Base-by-base conservation (phyloP, 2,113 vertebrate genomes). In the Upupa epops region DNA sequence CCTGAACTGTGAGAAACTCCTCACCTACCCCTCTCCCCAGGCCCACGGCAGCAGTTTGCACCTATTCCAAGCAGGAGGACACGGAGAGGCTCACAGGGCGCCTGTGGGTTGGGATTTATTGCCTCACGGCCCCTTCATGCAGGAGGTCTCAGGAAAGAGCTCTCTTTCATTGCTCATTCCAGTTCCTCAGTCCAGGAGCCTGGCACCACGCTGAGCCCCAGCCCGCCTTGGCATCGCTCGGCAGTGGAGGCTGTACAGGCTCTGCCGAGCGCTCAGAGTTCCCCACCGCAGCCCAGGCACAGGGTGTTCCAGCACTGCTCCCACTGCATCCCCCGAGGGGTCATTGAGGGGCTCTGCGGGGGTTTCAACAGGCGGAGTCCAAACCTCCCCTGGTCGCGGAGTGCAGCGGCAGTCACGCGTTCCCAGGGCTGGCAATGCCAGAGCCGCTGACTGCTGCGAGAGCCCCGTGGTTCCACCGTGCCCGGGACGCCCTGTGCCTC, bases 201-300 rank as follows among this genome's bases (percentile, higher is more conserved):
- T 71, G 19, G 22, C 82, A 69, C 51, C 78, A 76, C 61, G 26
- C 31, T 77, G 51, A 75, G 58, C 48, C 61, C 71, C 81, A 88
- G 42, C 75, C 60, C 86, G 61, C 54, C 85, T 84, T 93, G 40
- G 64, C 51, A 72, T 61, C 71, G 46, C 71, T 83, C 82, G 49
- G 77, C 45, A 94, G 78, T 58, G 85, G 48, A 83, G 49, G 32
- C 64, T 86, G 64, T 80, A 22, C 80, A 92, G 79, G 72, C 61
- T 90, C 56, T 51, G 90, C 51, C 82, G 80, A 77, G 45, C 49
- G 20, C n/a, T 84, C 51, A 78, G 66, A 83, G 78, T 82, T 94
- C 78, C 85, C 89, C 11, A 88, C 66, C 14, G 11, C 11, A 83
- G 72, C 46, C 66, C 36, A 64, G 10, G 11, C 7, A 83, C 71